Evolutionary conservation across 2,797 vertebrate species (phyloP).

Genomic region (Mus caroli): DNA sequence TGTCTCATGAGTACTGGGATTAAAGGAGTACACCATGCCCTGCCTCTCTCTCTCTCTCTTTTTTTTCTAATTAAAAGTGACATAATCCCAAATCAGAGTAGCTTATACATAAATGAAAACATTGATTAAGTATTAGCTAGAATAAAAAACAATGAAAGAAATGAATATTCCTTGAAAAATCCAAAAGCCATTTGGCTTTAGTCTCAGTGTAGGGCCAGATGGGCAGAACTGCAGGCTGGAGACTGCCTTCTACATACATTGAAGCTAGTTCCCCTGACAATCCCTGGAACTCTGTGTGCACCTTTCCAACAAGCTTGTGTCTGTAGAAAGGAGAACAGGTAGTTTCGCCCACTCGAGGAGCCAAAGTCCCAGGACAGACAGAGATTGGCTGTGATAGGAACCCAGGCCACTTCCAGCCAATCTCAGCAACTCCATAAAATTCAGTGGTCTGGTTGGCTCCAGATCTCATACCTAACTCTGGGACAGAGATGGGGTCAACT

Average conservation of each 20-base stretch:
- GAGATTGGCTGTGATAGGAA: not conserved
- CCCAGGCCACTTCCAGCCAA: not conserved
- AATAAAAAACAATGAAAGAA: not conserved
- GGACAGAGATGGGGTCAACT: not conserved
- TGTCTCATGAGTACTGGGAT: not conserved
- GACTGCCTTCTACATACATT: not conserved
- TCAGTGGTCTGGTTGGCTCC: not conserved
- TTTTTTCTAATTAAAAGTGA: conserved; percentile 10
- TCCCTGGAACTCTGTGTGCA: not conserved
- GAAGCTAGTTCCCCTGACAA: not conserved
- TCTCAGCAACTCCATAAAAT: not conserved
- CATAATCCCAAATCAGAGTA: conserved; percentile 39
- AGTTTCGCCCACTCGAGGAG: not conserved
- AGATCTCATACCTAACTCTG: not conserved
- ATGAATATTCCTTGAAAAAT: not conserved
- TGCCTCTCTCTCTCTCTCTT: not conserved
- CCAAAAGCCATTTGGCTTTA: conserved; percentile 13
- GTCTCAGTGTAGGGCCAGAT: not conserved
- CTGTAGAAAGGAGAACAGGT: not conserved
- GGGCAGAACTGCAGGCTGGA: not conserved
- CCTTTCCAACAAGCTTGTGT: not conserved
- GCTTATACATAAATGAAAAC: conserved; percentile 28
- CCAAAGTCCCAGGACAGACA: not conserved
- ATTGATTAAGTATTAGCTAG: not conserved
- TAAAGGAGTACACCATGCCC: not conserved